Percentiles rank a stretch among this genome's conserved stretches.
Conservation (phyloP, 2,797 vertebrate genomes). For the Manis javanica region DNA sequence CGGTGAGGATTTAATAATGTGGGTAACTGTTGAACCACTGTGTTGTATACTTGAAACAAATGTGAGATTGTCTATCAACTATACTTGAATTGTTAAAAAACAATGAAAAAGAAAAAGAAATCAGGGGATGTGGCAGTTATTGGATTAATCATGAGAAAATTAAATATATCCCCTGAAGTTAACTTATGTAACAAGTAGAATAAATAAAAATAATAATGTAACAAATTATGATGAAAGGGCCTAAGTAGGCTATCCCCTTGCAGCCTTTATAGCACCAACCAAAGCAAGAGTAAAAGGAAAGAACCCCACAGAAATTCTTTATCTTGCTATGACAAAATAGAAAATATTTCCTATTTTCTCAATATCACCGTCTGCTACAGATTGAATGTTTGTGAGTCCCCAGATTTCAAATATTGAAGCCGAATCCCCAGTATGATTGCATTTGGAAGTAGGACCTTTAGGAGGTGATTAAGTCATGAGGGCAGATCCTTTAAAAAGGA, state of each 20-base stretch:
- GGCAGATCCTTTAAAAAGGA: background rate
- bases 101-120: background rate
- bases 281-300: background rate
- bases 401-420: background rate
- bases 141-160: background rate
- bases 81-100: no score
- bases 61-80: no score
- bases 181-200: background rate
- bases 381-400: background rate
- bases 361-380: background rate
- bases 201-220: background rate
- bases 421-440: background rate
- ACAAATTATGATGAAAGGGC: background rate
- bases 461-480: background rate
- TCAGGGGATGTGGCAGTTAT: background rate
- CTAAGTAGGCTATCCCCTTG: background rate
- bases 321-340: background rate
- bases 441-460: background rate
- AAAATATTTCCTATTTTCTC: background rate
- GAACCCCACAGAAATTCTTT: background rate
- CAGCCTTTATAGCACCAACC: background rate
- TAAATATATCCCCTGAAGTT: background rate
- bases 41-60: no score
- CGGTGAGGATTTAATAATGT: no score
- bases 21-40: no score